Conservation (phyloP, 2,888 invertebrate species). For the Esperia sulphurella region DNA sequence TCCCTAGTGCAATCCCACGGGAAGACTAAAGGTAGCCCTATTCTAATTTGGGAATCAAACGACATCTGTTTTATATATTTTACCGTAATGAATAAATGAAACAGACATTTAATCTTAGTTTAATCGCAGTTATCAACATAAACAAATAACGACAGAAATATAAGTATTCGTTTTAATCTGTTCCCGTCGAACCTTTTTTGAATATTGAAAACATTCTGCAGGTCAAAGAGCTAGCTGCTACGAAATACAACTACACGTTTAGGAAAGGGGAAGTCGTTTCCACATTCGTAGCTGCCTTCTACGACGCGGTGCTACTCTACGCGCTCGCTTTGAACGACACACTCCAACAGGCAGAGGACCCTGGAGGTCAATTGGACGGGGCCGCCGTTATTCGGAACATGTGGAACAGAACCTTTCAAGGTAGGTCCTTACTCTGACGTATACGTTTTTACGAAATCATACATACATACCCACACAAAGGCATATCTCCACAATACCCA, state of each 20-base stretch:
- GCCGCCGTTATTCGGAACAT: constrained; percentile 89
- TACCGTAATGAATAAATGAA: too few species aligned
- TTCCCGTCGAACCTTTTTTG: background rate
- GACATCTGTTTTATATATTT: too few species aligned
- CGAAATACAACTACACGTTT: constrained; percentile 86
- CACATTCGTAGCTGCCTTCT: constrained; percentile 96
- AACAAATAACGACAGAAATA: background rate
- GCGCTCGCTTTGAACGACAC: constrained; percentile 95
- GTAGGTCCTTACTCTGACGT: constrained; percentile 54
- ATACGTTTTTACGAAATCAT: too few species aligned
- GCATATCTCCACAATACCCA: too few species aligned
- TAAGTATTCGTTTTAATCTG: background rate
- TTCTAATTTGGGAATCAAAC: too few species aligned
- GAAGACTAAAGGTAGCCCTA: too few species aligned
- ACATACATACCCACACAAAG: too few species aligned
- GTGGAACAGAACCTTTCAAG: constrained; percentile 92
- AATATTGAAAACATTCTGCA: constrained; percentile 29
- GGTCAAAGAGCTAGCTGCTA: constrained; percentile 84
- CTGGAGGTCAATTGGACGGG: constrained; percentile 84
- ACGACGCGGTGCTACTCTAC: constrained; percentile 97
- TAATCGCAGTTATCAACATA: too few species aligned
- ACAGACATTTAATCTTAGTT: too few species aligned
- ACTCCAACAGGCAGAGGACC: constrained; percentile 71
- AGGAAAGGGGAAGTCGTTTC: constrained; percentile 89
- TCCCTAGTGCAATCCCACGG: too few species aligned